Conservation (phyloP, 2,797 vertebrate species). For the Eulemur mongoz region DNA sequence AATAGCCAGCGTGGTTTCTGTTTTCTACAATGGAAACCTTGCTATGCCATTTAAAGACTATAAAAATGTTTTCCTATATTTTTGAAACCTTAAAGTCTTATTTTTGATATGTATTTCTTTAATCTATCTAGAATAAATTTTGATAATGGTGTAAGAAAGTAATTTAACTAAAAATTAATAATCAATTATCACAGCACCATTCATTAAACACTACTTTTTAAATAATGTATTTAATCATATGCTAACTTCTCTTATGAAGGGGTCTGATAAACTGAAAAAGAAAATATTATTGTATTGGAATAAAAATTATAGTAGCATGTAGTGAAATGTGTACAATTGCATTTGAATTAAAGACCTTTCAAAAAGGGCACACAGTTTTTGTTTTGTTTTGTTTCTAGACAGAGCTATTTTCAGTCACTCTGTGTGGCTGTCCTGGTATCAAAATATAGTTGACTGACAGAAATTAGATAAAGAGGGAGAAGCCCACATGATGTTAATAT, state of each 20-base stretch:
- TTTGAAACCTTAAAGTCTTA: constrained; percentile 13
- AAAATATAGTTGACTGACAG: neutral
- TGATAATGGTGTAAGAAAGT: neutral
- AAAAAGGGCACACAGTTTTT: neutral
- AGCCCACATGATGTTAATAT: neutral
- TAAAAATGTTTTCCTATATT: neutral
- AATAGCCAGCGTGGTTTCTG: neutral
- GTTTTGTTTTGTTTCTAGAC: neutral
- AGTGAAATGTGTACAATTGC: neutral
- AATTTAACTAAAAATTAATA: neutral
- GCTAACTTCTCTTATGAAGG: neutral
- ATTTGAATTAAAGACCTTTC: neutral
- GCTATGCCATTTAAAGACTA: neutral
- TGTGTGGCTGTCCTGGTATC: neutral
- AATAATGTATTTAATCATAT: constrained; percentile 4
- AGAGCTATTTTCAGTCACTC: neutral
- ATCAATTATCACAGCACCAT: neutral
- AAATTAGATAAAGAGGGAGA: constrained; percentile 17
- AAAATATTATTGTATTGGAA: neutral
- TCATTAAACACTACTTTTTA: neutral
- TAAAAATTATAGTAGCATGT: constrained; percentile 2
- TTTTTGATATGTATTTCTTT: neutral
- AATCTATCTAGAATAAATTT: neutral
- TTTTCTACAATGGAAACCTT: neutral
- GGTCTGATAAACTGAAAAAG: neutral